phyloP scores from a whole-genome alignment of 1,140 invertebrate genomes.

The Diorhabda carinulata region DNA sequence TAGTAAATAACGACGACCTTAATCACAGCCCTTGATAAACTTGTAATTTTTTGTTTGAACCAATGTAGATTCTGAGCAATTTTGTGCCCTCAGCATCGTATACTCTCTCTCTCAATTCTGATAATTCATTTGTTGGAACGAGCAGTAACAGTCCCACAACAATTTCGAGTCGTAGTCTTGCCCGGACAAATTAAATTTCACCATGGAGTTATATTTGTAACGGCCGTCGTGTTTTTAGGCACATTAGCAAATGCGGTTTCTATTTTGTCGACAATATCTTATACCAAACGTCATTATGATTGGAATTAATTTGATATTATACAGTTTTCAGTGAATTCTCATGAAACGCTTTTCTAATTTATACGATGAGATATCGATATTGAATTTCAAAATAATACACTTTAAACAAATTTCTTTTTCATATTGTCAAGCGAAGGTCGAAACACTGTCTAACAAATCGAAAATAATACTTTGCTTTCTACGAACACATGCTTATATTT shows the following conservation, averaged over 20 bases:
- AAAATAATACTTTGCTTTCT: too few species aligned
- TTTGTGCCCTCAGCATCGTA: neutral
- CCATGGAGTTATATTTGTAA: neutral
- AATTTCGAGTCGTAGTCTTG: neutral
- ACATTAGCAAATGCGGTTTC: neutral
- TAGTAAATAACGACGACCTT: too few species aligned
- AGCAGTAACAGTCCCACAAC: neutral
- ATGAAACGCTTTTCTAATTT: too few species aligned
- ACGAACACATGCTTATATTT: too few species aligned
- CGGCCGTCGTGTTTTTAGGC: neutral
- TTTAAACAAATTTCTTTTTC: too few species aligned
- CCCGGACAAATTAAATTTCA: slow-evolving; percentile 2
- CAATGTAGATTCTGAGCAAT: neutral
- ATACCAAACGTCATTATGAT: neutral
- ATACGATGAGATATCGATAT: too few species aligned
- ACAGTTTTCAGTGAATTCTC: too few species aligned
- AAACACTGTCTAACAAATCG: too few species aligned
- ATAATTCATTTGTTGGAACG: slow-evolving; percentile 2
- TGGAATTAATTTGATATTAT: too few species aligned
- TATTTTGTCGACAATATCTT: slow-evolving; percentile 2
- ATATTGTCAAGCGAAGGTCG: too few species aligned
- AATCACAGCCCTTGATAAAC: neutral
- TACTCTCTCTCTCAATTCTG: neutral
- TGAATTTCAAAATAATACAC: too few species aligned
- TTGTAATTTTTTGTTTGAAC: neutral